Evolutionary conservation across 2,888 invertebrate species (phyloP), one percentile per base, ranked within the genome.

Genomic region (Morinoia aosen): DNA sequence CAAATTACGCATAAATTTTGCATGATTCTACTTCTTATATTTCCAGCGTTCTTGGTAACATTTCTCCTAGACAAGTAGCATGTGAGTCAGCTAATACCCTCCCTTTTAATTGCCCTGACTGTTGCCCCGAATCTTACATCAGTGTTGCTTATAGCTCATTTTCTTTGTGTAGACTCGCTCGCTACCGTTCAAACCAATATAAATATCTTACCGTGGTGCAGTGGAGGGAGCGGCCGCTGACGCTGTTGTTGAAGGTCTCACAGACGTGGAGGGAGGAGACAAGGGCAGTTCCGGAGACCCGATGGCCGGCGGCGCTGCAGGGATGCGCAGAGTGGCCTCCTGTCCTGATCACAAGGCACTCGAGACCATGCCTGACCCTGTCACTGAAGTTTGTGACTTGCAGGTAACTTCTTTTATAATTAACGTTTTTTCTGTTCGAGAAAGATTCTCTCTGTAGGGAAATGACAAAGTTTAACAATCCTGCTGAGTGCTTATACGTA

Each of bases 341-440:
- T 97, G 97, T 96, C 97, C 97, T 39, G 97, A 97, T 96, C 97
- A 97, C 95, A 97, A 97, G 96, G 88, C 96, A 12, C 95, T 96
- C 19, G 96, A 96, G 39, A 95, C 94, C 40, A 96, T 97, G 93
- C 97, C 97, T 58, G 99, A 99, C 97, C 99, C 99, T 88, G 99
- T 99, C 33, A 98, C 98, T 97, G 98, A 98, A 97, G 98, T 98
- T 95, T 99, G 99, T 97, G 98, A 99, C 96, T 98, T 99, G 96
- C 98, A 98, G 95, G 95, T 95, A 57, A 61, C 56, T 95, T 76
- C 2, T 16, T 16, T 33, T 76, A 8, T 25, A 76, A 76, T 76
- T 25, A 33, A 76, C 8, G 8, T 76, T 0, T 16, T 33, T 76
- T 2, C 1, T 76, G 76, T 76, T 25, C 76, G 25, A 76, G 25